phyloP scores from a whole-genome alignment of 1,140 invertebrate species.

The Papilio helenus region DNA sequence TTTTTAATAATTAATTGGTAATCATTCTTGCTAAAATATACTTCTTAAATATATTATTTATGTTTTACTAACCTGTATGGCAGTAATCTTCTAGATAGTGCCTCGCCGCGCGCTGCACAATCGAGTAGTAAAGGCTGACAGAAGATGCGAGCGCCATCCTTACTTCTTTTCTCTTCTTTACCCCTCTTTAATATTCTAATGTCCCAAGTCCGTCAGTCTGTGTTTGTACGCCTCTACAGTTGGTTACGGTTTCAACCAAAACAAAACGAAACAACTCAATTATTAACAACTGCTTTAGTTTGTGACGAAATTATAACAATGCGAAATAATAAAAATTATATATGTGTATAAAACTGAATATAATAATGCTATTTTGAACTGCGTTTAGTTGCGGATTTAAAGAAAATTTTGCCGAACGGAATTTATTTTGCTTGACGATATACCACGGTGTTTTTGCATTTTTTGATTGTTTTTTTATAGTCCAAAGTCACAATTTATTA shows the following conservation, averaged over 20 bases:
- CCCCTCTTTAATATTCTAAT: slow-evolving; percentile 49
- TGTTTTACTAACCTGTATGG: slow-evolving; percentile 74
- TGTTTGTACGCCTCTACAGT: slow-evolving; percentile 56
- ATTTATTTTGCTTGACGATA: slow-evolving; percentile 71
- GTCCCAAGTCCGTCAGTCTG: slow-evolving; percentile 56
- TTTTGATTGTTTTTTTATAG: slow-evolving; percentile 55
- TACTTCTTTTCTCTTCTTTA: slow-evolving; percentile 64
- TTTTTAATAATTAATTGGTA: background rate
- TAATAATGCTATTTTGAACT: slow-evolving; percentile 71
- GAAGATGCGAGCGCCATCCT: slow-evolving; percentile 82
- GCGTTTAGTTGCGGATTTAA: slow-evolving; percentile 73
- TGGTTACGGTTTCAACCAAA: slow-evolving; percentile 72
- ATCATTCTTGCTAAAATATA: background rate
- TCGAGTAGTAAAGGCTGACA: slow-evolving; percentile 83
- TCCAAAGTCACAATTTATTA: slow-evolving; percentile 79
- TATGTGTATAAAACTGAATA: slow-evolving; percentile 54
- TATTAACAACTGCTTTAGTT: slow-evolving; percentile 66
- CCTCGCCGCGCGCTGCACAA: slow-evolving; percentile 81
- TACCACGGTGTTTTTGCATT: slow-evolving; percentile 72
- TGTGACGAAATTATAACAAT: slow-evolving; percentile 59
- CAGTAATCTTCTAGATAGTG: slow-evolving; percentile 83
- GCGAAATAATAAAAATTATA: slow-evolving; percentile 55
- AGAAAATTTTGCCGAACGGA: slow-evolving; percentile 66
- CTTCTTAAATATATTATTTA: background rate
- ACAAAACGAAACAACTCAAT: slow-evolving; percentile 62